phyloP scores from a whole-genome alignment of 2,113 vertebrate species.

The Cyanoderma ruficeps region DNA sequence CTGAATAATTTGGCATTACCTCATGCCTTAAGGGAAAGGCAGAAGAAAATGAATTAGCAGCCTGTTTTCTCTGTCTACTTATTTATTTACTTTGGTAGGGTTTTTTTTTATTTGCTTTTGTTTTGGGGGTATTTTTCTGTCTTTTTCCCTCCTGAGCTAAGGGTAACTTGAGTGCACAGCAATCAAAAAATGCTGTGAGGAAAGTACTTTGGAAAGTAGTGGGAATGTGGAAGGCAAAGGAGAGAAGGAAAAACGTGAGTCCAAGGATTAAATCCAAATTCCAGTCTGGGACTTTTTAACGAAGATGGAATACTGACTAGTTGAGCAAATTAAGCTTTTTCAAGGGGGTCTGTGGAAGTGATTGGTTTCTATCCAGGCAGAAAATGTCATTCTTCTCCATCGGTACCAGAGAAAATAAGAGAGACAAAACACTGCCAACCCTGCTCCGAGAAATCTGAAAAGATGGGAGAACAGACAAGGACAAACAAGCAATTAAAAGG shows the following conservation, averaged over 20 bases:
- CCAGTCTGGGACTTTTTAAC: conserved; percentile 64
- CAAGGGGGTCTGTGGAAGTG: conserved; percentile 59
- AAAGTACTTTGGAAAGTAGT: conserved; percentile 44
- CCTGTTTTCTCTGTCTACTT: conserved; percentile 58
- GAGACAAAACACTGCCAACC: conserved; percentile 44
- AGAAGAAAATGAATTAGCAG: conserved; percentile 63
- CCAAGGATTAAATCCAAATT: conserved; percentile 71
- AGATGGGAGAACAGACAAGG: conserved; percentile 28
- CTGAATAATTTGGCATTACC: conserved; percentile 74
- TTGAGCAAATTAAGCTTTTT: conserved; percentile 75
- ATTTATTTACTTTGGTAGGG: conserved; percentile 67
- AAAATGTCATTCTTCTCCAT: conserved; percentile 74
- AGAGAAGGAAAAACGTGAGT: conserved; percentile 61
- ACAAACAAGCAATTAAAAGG: conserved; percentile 42
- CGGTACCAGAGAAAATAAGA: conserved; percentile 25
- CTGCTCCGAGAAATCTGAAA: conserved; percentile 21
- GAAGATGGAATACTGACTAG: conserved; percentile 74
- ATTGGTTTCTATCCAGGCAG: conserved; percentile 73
- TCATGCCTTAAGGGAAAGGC: conserved; percentile 69
- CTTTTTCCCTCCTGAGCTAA: conserved; percentile 3
- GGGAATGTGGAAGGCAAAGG: conserved; percentile 14
- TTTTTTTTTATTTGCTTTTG: conserved; percentile 43
- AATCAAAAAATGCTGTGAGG: conserved; percentile 24
- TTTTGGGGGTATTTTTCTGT: conserved; percentile 29
- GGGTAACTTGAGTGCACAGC: conserved; percentile 57